Evolutionary conservation across 2,113 vertebrate species (phyloP), one percentile per base, ranked within the genome.

Genomic region (Campylorhamphus procurvoides): DNA sequence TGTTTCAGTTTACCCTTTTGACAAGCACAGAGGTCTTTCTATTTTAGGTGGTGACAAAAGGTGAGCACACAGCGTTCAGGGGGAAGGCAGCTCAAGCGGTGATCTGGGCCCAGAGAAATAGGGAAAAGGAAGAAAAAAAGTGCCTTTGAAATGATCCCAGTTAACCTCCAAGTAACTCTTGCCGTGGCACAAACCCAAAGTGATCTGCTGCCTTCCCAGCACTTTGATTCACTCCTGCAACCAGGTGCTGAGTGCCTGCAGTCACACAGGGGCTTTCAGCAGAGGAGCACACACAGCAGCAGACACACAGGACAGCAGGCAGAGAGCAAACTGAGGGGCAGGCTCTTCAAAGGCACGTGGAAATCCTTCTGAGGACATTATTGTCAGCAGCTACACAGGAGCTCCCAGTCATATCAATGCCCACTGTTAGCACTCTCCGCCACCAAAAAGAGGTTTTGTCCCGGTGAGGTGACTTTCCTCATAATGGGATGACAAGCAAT

Each of bases 61-160:
- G 91, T 94, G 93, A 97, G 77, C 66, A 72, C 3, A 4, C 39
- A 79, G 86, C 71, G 81, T 92, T 92, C 74, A 63, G 80, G 71
- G 74, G 77, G 76, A 84, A 94, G 71, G 81, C 69, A 95, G 90
- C 93, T 95, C 86, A 91, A 60, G 72, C 52, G 81, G 74, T 69
- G 84, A 93, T 96, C 85, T 93, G 64, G 91, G 55, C 81, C 81
- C 60, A 67, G 79, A 96, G 78, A 90, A 94, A 75, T 18, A 90
- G 28, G 60, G 75, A 81, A 89, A 90, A 88, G 33, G 79, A 91
- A 84, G 78, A 59, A 74, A 90, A 94, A 91, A 94, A 91, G 23
- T 44, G 35, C 49, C 74, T 95, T 96, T 95, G 95, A 94, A 96
- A 97, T 86, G 89, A 96, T 95, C 78, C 84, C 91, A 92, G 84